These are phyloP conservation scores for Esox lucius DNA, from an alignment of 2,797 vertebrate species.

Conservation along the genomic window DNA sequence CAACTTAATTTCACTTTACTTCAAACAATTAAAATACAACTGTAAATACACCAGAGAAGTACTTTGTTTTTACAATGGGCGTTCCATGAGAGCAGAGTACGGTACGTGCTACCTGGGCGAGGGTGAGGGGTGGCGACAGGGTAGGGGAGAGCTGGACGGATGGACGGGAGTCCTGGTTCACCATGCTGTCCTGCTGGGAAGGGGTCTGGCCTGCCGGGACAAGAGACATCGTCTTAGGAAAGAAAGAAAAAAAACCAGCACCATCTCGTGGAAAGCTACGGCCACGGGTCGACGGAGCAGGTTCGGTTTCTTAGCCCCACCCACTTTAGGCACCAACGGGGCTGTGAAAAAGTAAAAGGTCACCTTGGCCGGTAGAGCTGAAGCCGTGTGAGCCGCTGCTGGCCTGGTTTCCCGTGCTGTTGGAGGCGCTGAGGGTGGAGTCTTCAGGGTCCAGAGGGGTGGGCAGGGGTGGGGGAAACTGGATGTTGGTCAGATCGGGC, in stretches of 20 bases:
- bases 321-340: background rate
- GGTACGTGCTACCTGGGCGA: constrained; percentile 82
- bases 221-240: background rate
- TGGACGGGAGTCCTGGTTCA: constrained; percentile 79
- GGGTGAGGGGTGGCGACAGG: constrained; percentile 79
- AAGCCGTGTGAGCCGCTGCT: constrained; percentile 83
- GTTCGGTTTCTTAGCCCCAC: background rate
- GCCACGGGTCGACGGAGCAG: background rate
- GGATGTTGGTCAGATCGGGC: constrained; percentile 96
- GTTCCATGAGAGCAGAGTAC: background rate
- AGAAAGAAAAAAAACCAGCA: background rate
- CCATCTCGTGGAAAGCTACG: background rate
- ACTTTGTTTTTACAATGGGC: background rate
- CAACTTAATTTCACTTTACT: background rate
- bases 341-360: background rate
- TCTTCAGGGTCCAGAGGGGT: constrained; percentile 92
- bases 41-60: background rate
- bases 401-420: constrained; percentile 81
- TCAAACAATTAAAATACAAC: background rate
- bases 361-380: constrained; percentile 73
- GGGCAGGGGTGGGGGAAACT: constrained; percentile 93
- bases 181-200: constrained; percentile 76
- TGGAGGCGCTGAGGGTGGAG: constrained; percentile 77
- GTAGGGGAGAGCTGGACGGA: constrained; percentile 78
- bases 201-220: constrained; percentile 74